Conservation (phyloP, 2,797 vertebrate species). For the Molossus alvarezi region DNA sequence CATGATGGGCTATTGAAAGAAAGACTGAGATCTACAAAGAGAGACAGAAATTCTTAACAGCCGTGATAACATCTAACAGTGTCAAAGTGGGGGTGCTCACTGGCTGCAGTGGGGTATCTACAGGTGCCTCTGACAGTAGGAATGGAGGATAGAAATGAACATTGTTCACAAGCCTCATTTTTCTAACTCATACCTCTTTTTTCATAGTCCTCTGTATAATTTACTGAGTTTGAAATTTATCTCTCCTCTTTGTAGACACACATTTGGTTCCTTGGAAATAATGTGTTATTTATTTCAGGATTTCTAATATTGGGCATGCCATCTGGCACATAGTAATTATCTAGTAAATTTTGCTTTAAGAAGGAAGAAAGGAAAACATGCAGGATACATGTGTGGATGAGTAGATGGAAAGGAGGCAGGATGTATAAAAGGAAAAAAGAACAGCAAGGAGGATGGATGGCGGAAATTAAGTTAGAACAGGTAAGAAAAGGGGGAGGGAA, state of each 20-base stretch:
- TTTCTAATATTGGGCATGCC: slow-evolving; percentile 61
- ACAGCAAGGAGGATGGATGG: not conserved
- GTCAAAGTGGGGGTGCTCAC: not conserved
- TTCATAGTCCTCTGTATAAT: not conserved
- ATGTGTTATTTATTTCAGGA: slow-evolving; percentile 71
- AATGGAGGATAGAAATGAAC: not conserved
- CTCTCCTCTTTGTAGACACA: slow-evolving; percentile 42
- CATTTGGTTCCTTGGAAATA: slow-evolving; percentile 38
- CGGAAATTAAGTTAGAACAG: not conserved
- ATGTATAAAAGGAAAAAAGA: not conserved
- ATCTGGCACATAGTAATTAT: slow-evolving; percentile 46
- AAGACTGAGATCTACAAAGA: not conserved
- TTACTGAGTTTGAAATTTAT: slow-evolving; percentile 43
- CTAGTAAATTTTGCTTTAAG: slow-evolving; percentile 53
- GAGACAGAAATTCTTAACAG: not conserved
- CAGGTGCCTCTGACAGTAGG: not conserved
- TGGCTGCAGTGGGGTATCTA: not conserved
- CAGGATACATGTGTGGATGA: not conserved
- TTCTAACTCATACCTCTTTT: not conserved
- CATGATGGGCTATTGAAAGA: not conserved
- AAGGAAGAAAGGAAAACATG: slow-evolving; percentile 33
- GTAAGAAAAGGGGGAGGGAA: not conserved
- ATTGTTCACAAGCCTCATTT: not conserved
- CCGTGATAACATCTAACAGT: not conserved
- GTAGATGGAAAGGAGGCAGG: not conserved